Evolutionary conservation across 2,888 invertebrate genomes (phyloP), one percentile per base, ranked within the genome.

Genomic region (Patella caerulea): DNA sequence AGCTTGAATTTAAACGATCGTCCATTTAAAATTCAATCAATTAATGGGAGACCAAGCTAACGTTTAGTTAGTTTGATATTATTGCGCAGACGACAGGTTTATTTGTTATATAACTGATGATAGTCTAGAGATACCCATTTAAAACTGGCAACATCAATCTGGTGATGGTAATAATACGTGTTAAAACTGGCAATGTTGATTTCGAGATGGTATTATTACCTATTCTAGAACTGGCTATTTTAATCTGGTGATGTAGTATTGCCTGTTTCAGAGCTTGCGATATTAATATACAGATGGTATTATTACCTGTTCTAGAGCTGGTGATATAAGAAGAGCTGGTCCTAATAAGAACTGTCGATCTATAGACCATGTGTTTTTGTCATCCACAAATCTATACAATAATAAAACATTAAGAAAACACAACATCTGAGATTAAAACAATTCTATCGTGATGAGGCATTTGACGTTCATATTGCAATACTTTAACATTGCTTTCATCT

Each of bases 261-360:
- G 87, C 86, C 82, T 83, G 45, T 55, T 84, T 78, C 56, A 88
- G 70, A n/a, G 11, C 59, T 59, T 2, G 2, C 19, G 59, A 59
- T 59, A 17, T 9, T 19, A 59, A 59, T 59, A 0, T 7, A n/a
- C 19, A 19, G 19, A 19, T 59, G 11, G 12, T 19, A 59, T 19
- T 55, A 76, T 56, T 76, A 88, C 88, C 82, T 84, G 54, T 55
- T 84, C 79, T 54, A 88, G 70, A 14, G 84, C 86, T 4, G 88
- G 88, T 12, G 87, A 88, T n/a, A 91, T 84, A 71, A 92, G 81
- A 52, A 92, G 81, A 0, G 87, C 89, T n/a, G 89, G 83, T 11
- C 92, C 92, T 89, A 91, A 90, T 71, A 87, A 74, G 73, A 88
- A 88, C 79, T 88, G 88, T 71, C 79, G 72, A 76, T 87, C 87